phyloP scores from a whole-genome alignment of 2,797 vertebrate species.

The Malurus leucopterus region DNA sequence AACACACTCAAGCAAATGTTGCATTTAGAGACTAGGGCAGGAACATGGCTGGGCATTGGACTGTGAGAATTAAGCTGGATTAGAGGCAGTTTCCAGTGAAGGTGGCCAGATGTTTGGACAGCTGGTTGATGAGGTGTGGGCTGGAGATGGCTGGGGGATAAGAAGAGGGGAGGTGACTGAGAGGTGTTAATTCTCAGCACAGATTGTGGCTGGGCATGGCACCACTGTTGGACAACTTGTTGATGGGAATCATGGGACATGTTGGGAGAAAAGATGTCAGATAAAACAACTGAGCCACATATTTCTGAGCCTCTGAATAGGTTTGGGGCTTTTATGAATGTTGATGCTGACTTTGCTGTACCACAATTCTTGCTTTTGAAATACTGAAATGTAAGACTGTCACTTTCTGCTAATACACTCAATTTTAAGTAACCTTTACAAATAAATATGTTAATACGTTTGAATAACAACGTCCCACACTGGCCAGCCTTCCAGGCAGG shows the following conservation, averaged over 20 bases:
- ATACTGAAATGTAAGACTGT: slow-evolving; percentile 16
- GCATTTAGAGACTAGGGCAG: background rate
- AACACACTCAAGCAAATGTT: background rate
- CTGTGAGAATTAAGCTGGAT: background rate
- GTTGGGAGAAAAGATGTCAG: background rate
- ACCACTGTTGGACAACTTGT: background rate
- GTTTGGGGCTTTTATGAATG: background rate
- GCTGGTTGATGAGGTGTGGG: background rate
- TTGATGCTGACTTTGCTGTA: background rate
- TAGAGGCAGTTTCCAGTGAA: background rate
- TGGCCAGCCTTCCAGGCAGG: slow-evolving; percentile 48
- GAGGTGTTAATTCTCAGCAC: background rate
- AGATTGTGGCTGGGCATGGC: background rate
- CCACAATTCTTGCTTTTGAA: slow-evolving; percentile 46
- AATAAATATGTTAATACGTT: slow-evolving; percentile 49
- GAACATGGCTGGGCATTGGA: background rate
- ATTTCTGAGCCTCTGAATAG: background rate
- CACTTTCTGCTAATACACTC: slow-evolving; percentile 42
- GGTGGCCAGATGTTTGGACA: background rate
- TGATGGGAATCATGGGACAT: background rate
- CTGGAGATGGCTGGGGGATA: background rate
- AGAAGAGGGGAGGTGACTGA: background rate
- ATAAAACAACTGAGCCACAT: background rate
- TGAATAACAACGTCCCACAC: slow-evolving; percentile 60
- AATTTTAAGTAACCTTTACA: slow-evolving; percentile 51